Percentiles rank a stretch among this genome's conserved stretches.
These are phyloP conservation scores for Pristionchus maxplancki DNA, from an alignment of 2,888 invertebrate species.

Conservation along the genomic window DNA sequence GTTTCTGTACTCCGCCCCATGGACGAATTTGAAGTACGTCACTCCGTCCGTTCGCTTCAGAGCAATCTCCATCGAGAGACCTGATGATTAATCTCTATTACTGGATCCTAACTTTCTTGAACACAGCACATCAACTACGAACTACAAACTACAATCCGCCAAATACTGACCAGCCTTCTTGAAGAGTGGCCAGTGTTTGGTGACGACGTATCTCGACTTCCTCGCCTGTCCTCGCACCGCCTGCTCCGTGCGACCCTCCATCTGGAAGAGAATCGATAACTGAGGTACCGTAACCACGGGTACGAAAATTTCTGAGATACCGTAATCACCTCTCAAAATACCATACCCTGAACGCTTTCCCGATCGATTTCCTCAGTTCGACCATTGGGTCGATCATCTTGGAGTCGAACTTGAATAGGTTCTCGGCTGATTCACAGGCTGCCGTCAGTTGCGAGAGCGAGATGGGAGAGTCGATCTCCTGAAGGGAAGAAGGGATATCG, in stretches of 20 bases:
- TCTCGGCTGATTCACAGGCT: conserved; percentile 40
- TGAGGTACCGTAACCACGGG: no score
- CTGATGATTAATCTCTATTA: no score
- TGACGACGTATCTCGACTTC: conserved; percentile 35
- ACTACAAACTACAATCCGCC: no score
- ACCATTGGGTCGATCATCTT: conserved; percentile 66
- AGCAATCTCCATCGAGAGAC: conserved; percentile 61
- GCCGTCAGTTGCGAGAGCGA: not conserved
- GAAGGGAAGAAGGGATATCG: no score
- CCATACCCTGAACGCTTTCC: conserved; percentile 63
- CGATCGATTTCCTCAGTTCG: conserved; percentile 66
- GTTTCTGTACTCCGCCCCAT: conserved; percentile 52
- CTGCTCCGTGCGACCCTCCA: conserved; percentile 34
- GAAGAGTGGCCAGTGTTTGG: conserved; percentile 58
- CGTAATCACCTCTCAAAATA: not conserved
- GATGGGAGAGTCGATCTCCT: conserved; percentile 28
- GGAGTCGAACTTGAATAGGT: conserved; percentile 57
- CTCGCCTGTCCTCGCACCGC: not conserved
- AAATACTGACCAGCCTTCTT: conserved; percentile 58
- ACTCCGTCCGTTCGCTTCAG: conserved; percentile 30
- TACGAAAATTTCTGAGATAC: not conserved
- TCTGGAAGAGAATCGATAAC: no score
- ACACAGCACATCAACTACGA: no score
- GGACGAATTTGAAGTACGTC: conserved; percentile 60
- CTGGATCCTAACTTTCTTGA: no score